Evolutionary conservation across 2,888 invertebrate genomes (phyloP).

Genomic region (Pterostichus niger): DNA sequence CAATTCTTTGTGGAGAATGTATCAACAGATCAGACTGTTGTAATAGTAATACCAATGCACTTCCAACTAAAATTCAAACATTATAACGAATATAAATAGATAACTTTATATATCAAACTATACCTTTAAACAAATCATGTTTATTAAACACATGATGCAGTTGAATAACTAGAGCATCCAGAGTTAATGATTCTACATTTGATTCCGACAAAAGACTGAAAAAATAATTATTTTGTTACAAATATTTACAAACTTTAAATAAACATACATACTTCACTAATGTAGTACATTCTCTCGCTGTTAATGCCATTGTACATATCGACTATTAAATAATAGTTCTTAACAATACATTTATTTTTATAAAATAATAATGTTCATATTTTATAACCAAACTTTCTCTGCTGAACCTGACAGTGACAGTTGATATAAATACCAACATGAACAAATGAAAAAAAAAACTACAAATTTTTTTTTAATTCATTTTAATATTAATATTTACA

Average conservation of each 20-base stretch:
- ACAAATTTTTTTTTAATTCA: too few species aligned
- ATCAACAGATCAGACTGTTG: slow-evolving; percentile 86
- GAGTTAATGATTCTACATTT: slow-evolving; percentile 85
- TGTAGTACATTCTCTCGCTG: slow-evolving; percentile 78
- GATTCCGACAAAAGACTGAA: slow-evolving; percentile 86
- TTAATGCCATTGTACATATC: slow-evolving; percentile 76
- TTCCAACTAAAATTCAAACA: slow-evolving; percentile 78
- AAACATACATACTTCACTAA: slow-evolving; percentile 76
- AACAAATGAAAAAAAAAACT: too few species aligned
- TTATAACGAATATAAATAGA: slow-evolving; percentile 71
- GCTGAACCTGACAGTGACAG: not conserved
- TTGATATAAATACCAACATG: not conserved
- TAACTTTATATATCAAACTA: slow-evolving; percentile 71
- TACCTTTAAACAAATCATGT: slow-evolving; percentile 88
- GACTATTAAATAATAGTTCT: not conserved
- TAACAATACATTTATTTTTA: too few species aligned
- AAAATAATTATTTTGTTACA: slow-evolving; percentile 69
- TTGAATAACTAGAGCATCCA: slow-evolving; percentile 88
- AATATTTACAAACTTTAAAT: not conserved
- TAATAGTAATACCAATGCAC: slow-evolving; percentile 82
- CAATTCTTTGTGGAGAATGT: slow-evolving; percentile 83
- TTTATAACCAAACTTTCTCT: not conserved
- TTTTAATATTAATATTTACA: too few species aligned
- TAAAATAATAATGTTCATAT: not conserved
- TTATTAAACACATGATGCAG: slow-evolving; percentile 89